These are phyloP conservation scores for Ectropis crepuscularia DNA, from an alignment of 2,888 invertebrate genomes.

Conservation along the genomic window DNA sequence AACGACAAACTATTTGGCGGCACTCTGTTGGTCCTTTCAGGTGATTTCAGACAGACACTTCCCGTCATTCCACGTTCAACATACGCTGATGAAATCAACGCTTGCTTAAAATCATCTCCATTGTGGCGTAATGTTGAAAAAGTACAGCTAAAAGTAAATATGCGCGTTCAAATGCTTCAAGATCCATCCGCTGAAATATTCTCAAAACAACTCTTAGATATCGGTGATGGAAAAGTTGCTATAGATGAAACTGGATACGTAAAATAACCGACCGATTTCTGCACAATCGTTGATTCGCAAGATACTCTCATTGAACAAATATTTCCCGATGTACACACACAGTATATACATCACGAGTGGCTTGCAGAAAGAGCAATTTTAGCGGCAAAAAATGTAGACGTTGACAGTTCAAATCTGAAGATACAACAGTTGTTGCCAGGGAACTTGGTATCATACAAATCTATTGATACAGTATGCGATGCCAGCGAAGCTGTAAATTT, in stretches of 20 bases:
- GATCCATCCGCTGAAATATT: slow-evolving; percentile 39
- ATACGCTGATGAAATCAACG: too few relatives aligned
- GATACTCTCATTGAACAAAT: too few relatives aligned
- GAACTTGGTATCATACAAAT: neutral
- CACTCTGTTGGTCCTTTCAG: too few relatives aligned
- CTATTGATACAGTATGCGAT: too few relatives aligned
- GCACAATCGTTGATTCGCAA: neutral
- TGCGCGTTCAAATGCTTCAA: slow-evolving; percentile 10
- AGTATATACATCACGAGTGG: too few relatives aligned
- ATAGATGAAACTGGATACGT: slow-evolving; percentile 17
- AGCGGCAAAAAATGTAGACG: neutral
- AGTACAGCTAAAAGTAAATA: too few relatives aligned
- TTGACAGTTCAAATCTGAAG: neutral
- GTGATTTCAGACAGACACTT: too few relatives aligned
- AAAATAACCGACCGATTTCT: neutral
- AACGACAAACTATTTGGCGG: slow-evolving; percentile 34
- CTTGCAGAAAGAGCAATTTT: slow-evolving; percentile 1
- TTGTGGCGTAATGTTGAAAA: too few relatives aligned
- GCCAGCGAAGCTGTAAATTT: too few relatives aligned
- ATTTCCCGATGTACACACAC: slow-evolving; percentile 1
- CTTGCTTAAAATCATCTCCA: too few relatives aligned
- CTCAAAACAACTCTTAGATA: slow-evolving; percentile 38
- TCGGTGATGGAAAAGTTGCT: slow-evolving; percentile 35
- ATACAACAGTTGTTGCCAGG: neutral
- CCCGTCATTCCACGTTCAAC: too few relatives aligned